Conservation (phyloP, 2,888 invertebrate species). For the Drosophila koepferae region DNA sequence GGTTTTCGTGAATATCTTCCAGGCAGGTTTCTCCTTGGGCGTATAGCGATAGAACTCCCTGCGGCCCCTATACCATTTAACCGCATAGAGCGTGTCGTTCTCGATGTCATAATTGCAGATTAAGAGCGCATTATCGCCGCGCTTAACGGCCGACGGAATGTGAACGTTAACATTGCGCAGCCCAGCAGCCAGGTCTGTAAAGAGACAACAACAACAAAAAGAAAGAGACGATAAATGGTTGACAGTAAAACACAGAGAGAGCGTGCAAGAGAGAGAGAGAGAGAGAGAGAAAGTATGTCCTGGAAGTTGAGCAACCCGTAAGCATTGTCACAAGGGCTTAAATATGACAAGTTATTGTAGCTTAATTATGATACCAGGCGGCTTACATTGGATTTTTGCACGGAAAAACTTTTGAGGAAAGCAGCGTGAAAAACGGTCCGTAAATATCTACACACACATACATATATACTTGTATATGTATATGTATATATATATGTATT, state of each 20-base stretch:
- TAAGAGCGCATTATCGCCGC: constrained; percentile 89
- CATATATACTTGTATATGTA: background rate
- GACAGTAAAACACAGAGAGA: background rate
- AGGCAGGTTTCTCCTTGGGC: constrained; percentile 90
- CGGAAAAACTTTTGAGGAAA: constrained; percentile 10
- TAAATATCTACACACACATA: background rate
- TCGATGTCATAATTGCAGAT: constrained; percentile 93
- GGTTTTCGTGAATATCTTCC: constrained; percentile 89
- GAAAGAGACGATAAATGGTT: constrained; percentile 16
- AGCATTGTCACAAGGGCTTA: constrained; percentile 61
- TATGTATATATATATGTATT: background rate
- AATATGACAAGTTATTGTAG: constrained; percentile 79
- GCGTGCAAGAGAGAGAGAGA: background rate
- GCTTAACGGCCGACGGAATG: constrained; percentile 89
- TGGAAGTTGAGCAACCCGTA: constrained; percentile 37
- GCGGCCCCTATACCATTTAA: constrained; percentile 94
- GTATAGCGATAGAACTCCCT: constrained; percentile 94
- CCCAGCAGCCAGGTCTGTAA: constrained; percentile 80
- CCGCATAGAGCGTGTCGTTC: constrained; percentile 92
- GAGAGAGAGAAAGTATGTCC: background rate
- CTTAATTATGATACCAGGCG: constrained; percentile 73
- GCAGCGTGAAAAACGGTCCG: background rate
- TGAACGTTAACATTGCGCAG: constrained; percentile 89
- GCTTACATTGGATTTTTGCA: constrained; percentile 68
- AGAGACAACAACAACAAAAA: constrained; percentile 24